Conservation (phyloP, 1,140 invertebrate genomes). For the Nasonia vitripennis region DNA sequence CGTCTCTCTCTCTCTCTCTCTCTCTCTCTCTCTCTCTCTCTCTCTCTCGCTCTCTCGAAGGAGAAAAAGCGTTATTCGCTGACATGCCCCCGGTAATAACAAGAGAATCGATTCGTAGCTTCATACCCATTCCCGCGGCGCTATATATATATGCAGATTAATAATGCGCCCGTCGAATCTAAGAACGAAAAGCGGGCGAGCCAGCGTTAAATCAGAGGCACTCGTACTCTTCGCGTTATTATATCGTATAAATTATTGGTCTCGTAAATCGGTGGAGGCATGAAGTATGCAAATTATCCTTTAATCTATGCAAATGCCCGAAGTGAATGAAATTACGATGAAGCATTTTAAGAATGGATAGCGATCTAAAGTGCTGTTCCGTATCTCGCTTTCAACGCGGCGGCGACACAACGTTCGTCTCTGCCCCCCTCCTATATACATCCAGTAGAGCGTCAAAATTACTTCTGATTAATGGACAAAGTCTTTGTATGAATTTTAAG, state of each 20-base stretch:
- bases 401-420: not conserved
- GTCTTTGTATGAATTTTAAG: not conserved
- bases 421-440: too few relatives aligned
- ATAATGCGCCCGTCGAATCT: not conserved
- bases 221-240: not conserved
- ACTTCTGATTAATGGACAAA: not conserved
- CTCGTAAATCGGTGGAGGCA: slow-evolving; percentile 17
- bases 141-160: not conserved
- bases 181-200: not conserved
- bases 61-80: too few relatives aligned
- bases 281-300: slow-evolving; percentile 32
- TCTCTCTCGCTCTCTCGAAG: too few relatives aligned
- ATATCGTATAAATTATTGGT: slow-evolving; percentile 36
- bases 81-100: too few relatives aligned
- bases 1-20: too few relatives aligned
- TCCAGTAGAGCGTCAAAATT: too few relatives aligned
- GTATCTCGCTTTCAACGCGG: not conserved
- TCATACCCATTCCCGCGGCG: too few relatives aligned
- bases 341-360: slow-evolving; percentile 17
- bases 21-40: too few relatives aligned
- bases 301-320: slow-evolving; percentile 40
- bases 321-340: slow-evolving; percentile 38
- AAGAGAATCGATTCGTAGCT: too few relatives aligned
- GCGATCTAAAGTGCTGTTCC: slow-evolving; percentile 1
- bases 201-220: not conserved